Evolutionary conservation across 2,888 invertebrate genomes (phyloP), one percentile per base, ranked within the genome.

Genomic region (Andrena fulva): DNA sequence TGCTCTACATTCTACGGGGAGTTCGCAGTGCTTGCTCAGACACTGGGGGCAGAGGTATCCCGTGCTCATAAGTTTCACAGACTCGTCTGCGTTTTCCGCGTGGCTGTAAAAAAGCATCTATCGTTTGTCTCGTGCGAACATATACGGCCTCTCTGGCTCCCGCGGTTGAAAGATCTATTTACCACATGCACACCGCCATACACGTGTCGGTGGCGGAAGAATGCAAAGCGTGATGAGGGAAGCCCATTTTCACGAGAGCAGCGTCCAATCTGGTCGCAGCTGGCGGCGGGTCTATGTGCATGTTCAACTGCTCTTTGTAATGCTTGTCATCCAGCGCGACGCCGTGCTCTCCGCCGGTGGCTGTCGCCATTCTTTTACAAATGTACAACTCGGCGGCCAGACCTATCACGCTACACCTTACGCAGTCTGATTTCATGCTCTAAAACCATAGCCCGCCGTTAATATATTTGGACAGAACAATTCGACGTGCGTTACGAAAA

Each of bases 31-130:
- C 95, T 99, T 99, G 94, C 98, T 98, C 90, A 97, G 97, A 94
- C 99, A 99, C 94, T 99, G 99, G n/a, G 98, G 98, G 90, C 98
- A 98, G 91, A 97, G 96, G 93, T 98, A 98, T 0, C 98, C 98
- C 12, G 96, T 96, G 29, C 97, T 96, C 69, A 96, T 96, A 66
- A 97, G 95, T 90, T 96, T 97, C 75, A 95, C 95, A 52, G 95
- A 95, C 73, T 96, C 96, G 62, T 96, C 97, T 27, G 95, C 94
- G 86, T 96, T 96, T 89, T 98, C 98, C 66, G 98, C 95, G 92
- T 98, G 98, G 91, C 98, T 97, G 94, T 59, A 87, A 87, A 74
- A 70, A 78, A 80, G 4, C 6, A 33, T 42, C 8, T 62, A 63
- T 33, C 59, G 54, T 33, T 68, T 12, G 12, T 29, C 59, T n/a